A percentile compares a stretch with the other conserved stretches of the same genome.
Conservation (phyloP, 2,888 invertebrate genomes). For the Abscondita cerata region DNA sequence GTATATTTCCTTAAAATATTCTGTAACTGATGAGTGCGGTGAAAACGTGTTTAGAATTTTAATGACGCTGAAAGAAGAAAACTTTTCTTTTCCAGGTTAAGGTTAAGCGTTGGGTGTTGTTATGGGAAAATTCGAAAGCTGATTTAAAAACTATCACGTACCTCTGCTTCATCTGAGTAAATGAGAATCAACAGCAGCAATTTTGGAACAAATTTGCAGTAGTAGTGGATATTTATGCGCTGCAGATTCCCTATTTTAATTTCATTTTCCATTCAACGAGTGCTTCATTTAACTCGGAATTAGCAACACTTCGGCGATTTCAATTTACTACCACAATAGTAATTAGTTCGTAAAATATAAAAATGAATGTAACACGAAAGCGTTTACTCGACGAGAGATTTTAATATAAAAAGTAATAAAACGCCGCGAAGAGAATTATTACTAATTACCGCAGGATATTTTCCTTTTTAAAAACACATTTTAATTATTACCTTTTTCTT, state of each 20-base stretch:
- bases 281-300: constrained; percentile 4
- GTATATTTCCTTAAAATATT: constrained; percentile 18
- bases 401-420: too few relatives aligned
- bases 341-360: neutral
- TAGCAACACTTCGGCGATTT: constrained; percentile 6
- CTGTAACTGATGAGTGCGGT: constrained; percentile 29
- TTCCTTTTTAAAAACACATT: too few relatives aligned
- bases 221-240: constrained; percentile 10
- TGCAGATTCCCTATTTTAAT: constrained; percentile 10
- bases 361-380: neutral
- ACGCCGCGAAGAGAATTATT: too few relatives aligned
- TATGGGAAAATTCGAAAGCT: constrained; percentile 5
- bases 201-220: constrained; percentile 16
- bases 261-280: constrained; percentile 1
- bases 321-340: constrained; percentile 7
- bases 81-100: constrained; percentile 10
- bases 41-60: constrained; percentile 27
- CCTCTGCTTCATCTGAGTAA: constrained; percentile 11
- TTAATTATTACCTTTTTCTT: too few relatives aligned
- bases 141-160: constrained; percentile 15
- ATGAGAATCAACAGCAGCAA: constrained; percentile 13
- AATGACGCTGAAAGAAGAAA: constrained; percentile 10
- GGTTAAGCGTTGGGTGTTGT: constrained; percentile 25
- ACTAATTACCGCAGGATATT: too few relatives aligned
- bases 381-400: too few relatives aligned